Evolutionary conservation across 2,888 invertebrate genomes (phyloP), one percentile per base, ranked within the genome.

Genomic region (Drosophila merina): DNA sequence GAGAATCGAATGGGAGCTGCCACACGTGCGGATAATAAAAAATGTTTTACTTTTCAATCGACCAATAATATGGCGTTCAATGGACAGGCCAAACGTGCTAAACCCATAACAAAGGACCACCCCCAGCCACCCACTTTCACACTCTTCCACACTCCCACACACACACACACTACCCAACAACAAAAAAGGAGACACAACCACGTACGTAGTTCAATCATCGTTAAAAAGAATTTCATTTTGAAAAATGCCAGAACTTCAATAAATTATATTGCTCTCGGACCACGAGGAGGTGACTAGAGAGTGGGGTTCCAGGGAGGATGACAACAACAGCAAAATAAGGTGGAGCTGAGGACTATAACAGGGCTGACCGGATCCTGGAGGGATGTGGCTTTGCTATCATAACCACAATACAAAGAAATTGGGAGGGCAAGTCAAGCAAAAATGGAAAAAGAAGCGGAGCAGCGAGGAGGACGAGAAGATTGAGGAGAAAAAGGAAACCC

Each of bases 41-140:
- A 86, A 88, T 86, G 75, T 86, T 86, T 81, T 81, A 88, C 83
- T 88, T 86, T 86, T 86, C 85, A 85, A 86, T 88, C 88, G 86
- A 88, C 86, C 86, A 88, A 86, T 88, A 86, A 86, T 86, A 88
- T 80, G 76, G 75, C 86, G 80, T 82, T 87, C 88, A 72, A 85
- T 85, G 82, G 85, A 88, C 77, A 79, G 83, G 81, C 85, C 85
- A 81, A 80, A 84, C 88, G 86, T 82, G 82, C 74, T 70, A 69
- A 71, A 64, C 69, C 79, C 70, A 74, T 63, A 76, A 84, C 81
- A 76, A 79, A 72, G 69, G 56, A 63, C 63, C 59, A 48, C 50
- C 49, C 48, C 25, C 20, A 47, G 49, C 33, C 38, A 58, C 48
- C 38, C 25, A 42, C 7, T 28, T 26, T 20, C 14, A 6, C 40